These are phyloP conservation scores for Eubucco bourcierii DNA, from an alignment of 2,113 vertebrate genomes.

Conservation along the genomic window DNA sequence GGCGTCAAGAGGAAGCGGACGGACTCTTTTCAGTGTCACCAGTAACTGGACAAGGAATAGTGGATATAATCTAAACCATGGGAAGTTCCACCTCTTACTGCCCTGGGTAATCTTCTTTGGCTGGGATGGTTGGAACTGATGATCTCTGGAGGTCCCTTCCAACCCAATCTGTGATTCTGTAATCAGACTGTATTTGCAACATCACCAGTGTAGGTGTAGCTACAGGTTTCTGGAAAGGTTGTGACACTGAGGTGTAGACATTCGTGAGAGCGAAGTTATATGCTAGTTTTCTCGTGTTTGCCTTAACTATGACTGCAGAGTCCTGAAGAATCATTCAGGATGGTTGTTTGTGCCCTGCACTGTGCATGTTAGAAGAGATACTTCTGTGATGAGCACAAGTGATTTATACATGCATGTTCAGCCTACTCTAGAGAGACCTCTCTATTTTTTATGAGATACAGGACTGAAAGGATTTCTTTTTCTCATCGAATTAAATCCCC, in stretches of 20 bases:
- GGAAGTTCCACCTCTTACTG: too few species aligned
- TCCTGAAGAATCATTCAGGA: background rate
- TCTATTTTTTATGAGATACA: slow-evolving; percentile 28
- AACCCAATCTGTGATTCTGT: too few species aligned
- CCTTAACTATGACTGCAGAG: background rate
- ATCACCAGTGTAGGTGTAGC: background rate
- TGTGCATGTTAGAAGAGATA: background rate
- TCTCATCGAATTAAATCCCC: slow-evolving; percentile 20
- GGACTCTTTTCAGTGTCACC: too few species aligned
- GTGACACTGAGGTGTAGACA: background rate
- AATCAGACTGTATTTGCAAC: background rate
- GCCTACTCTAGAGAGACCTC: background rate
- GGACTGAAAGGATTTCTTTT: slow-evolving; percentile 33
- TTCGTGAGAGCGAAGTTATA: background rate
- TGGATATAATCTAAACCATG: too few species aligned
- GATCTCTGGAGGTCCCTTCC: too few species aligned
- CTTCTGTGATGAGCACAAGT: background rate
- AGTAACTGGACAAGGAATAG: too few species aligned
- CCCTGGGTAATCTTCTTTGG: too few species aligned
- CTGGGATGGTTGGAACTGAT: too few species aligned
- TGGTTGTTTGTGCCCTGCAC: background rate
- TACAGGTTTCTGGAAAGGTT: background rate
- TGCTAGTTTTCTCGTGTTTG: background rate
- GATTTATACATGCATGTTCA: background rate
- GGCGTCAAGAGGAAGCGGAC: too few species aligned